phyloP scores from a whole-genome alignment of 2,888 invertebrate genomes.

The Synergus itoensis region DNA sequence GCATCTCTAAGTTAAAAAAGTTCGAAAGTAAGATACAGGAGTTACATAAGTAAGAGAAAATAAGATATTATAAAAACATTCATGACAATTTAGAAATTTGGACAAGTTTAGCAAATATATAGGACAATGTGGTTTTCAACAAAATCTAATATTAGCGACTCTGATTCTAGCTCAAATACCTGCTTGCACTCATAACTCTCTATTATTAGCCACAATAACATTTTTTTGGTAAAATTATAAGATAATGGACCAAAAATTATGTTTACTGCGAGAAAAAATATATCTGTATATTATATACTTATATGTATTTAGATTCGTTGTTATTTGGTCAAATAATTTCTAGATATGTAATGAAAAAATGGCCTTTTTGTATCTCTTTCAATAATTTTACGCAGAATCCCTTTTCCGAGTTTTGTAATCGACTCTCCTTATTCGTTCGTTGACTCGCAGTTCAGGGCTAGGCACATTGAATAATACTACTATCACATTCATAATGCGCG shows the following conservation, averaged over 20 bases:
- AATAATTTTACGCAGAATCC: neutral
- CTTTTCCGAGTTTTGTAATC: conserved; percentile 24
- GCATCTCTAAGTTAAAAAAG: neutral
- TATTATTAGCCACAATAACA: neutral
- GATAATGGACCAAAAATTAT: neutral
- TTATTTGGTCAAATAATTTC: neutral
- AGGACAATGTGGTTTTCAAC: conserved; percentile 5
- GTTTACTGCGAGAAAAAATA: neutral
- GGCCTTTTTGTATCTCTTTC: neutral
- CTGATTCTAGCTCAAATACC: conserved; percentile 6
- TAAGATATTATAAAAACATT: too few relatives aligned
- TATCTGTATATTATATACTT: too few relatives aligned
- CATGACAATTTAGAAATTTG: conserved; percentile 1
- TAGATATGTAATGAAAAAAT: neutral
- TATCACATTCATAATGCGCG: conserved; percentile 54
- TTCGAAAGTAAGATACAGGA: neutral
- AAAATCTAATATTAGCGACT: conserved; percentile 30
- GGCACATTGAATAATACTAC: conserved; percentile 53
- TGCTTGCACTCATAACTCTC: conserved; percentile 4
- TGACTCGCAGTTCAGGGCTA: conserved; percentile 59
- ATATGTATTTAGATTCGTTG: too few relatives aligned
- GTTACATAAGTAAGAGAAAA: neutral
- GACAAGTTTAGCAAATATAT: conserved; percentile 22
- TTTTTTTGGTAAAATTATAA: conserved; percentile 9
- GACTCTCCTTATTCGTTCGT: conserved; percentile 51